Evolutionary conservation across 2,113 vertebrate species (phyloP), one percentile per base, ranked within the genome.

Genomic region (Sitta europaea): DNA sequence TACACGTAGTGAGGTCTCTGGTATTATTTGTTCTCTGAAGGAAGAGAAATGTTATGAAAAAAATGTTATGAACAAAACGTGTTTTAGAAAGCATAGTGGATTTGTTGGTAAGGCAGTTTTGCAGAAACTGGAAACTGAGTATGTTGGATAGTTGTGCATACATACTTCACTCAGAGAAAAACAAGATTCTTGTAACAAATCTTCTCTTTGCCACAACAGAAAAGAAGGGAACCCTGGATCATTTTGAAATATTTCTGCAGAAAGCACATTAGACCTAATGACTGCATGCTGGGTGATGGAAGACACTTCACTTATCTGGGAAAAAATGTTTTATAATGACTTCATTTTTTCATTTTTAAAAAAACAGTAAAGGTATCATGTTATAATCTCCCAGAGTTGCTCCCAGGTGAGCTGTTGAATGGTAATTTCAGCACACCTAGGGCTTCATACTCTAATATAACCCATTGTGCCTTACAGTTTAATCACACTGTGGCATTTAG

Each of bases 281-380:
- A 86, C 88, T 96, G 68, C 73, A 92, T 2, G 33, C n/a, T 59
- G 73, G 28, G 55, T 97, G 94, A 97, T 95, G 57, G 87, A 97
- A 97, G 88, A 62, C 38, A 87, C 72, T 96, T 97, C 95, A 90
- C 94, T 96, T 97, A 96, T 95, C 77, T 86, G 57, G 48, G 87
- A 79, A 97, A 98, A 97, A 95, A 88, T 53, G 78, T 71, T 97
- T 90, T 94, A 95, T 97, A 97, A 98, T 97, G 95, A 95, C 76
- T 97, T 97, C 86, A 94, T 96, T 97, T 97, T 92, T 96, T 96
- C 89, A 94, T 84, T 97, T 92, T 84, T 70, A 91, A 76, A 97
- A 97, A 94, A 95, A 63, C 63, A 51, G 58, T 96, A 61, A 97
- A 97, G 92, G 92, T 96, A 80, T 93, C 90, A 96, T 92, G 92